phyloP scores from a whole-genome alignment of 2,888 invertebrate genomes.

The Troides oblongomaculatus region DNA sequence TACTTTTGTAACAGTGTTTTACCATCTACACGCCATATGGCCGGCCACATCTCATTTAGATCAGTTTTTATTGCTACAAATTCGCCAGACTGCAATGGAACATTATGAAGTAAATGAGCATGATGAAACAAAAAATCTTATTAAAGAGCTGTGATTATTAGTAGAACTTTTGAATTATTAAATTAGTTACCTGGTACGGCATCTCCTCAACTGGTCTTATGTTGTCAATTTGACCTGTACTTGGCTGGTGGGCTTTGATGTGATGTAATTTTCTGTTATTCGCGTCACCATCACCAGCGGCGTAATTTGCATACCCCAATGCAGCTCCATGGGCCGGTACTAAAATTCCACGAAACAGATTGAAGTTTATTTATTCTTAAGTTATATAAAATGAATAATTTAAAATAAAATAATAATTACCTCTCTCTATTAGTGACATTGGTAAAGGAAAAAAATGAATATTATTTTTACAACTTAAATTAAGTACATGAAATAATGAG shows the following conservation, averaged over 20 bases:
- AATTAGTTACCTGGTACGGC: slow-evolving; percentile 77
- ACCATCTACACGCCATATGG: slow-evolving; percentile 95
- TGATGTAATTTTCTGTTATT: slow-evolving; percentile 69
- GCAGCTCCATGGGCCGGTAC: slow-evolving; percentile 78
- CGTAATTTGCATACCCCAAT: slow-evolving; percentile 81
- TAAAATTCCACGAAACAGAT: slow-evolving; percentile 45
- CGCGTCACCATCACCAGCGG: slow-evolving; percentile 62
- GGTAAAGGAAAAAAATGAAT: slow-evolving; percentile 5
- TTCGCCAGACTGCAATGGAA: slow-evolving; percentile 87
- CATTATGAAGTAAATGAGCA: neutral
- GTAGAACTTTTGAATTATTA: neutral
- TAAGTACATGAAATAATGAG: neutral
- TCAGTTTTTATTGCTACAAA: slow-evolving; percentile 93
- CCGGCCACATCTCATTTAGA: slow-evolving; percentile 89
- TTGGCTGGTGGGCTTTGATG: slow-evolving; percentile 75
- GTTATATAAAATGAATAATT: neutral
- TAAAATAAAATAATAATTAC: slow-evolving; percentile 24
- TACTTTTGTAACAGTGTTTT: slow-evolving; percentile 90
- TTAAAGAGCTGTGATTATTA: neutral
- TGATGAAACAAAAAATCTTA: neutral
- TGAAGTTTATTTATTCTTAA: neutral
- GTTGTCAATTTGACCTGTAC: slow-evolving; percentile 63
- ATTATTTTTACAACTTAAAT: slow-evolving; percentile 16
- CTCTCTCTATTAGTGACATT: slow-evolving; percentile 19
- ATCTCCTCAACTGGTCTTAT: slow-evolving; percentile 75